Evolutionary conservation across 2,888 invertebrate genomes (phyloP), one percentile per base, ranked within the genome.

Genomic region (Metacarcinus magister): DNA sequence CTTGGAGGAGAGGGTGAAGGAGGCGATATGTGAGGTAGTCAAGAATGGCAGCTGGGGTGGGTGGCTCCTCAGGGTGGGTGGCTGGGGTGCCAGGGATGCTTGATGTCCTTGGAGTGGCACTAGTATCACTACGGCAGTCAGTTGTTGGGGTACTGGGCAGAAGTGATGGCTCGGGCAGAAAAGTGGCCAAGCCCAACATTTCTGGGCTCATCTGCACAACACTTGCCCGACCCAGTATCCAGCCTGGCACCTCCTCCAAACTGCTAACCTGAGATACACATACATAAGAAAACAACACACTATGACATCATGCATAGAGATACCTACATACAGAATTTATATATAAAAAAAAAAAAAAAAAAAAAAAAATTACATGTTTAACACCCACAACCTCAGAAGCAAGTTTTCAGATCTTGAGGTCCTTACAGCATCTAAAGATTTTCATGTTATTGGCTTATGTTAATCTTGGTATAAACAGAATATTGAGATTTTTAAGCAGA

Each of bases 191-290:
- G 19, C 82, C 90, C 23, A 96, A 92, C 8, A 60, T 75, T 32
- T 91, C 75, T 10, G 91, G 94, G 32, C 60, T 94, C n/a, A 96
- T 16, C 92, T 96, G 96, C 32, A 96, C 95, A 43, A 95, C 44
- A n/a, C 91, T 92, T 7, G 96, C 75, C 7, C 96, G 93, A 3
- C 94, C 95, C 91, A 96, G 43, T 54, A 96, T 95, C 95, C 96
- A 95, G 32, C 8, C 39, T 4, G 96, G 96, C 16, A 96, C 60
- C 44, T 94, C 95, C n/a, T 96, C 89, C 44, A 93, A n/a, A 23
- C 93, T 93, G 28, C 96, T 90, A 23, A 54, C 93, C 96, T 96
- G 95, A 7, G 19, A 46, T 5, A 54, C 19, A 92, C 32, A 44
- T 16, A 16, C 10, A 48, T 8, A 39, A 13, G 67, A 23, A 67